A percentile compares a stretch with the other conserved stretches of the same genome.
Conservation (phyloP, 92 coral and sea anemone genomes). For the Palythoa grandiflora region DNA sequence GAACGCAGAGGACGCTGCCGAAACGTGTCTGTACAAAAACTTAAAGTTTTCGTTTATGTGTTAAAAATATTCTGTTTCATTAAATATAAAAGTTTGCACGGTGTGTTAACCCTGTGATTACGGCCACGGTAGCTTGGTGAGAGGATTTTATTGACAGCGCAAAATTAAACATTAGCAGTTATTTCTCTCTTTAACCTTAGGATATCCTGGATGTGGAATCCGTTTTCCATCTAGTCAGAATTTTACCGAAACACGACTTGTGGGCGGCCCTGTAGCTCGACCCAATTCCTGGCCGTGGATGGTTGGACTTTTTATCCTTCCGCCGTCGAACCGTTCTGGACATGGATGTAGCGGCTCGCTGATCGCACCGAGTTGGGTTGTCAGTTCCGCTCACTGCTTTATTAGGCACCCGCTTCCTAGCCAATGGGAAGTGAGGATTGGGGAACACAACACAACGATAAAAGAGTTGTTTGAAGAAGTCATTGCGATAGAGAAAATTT, state of each 20-base stretch:
- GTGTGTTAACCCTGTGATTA: background rate
- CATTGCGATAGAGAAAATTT: constrained; percentile 69
- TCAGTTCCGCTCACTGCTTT: constrained; percentile 93
- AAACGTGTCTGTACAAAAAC: too few relatives aligned
- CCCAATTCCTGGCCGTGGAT: constrained; percentile 99
- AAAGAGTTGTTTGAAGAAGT: constrained; percentile 82
- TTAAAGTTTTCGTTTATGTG: too few relatives aligned
- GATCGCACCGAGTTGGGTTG: constrained; percentile 81
- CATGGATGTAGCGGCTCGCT: constrained; percentile 94
- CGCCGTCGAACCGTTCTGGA: constrained; percentile 63
- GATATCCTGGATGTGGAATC: constrained; percentile 79
- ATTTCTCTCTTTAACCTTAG: constrained; percentile 14
- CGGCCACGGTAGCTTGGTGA: background rate
- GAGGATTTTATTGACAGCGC: background rate
- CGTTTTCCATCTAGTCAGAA: constrained; percentile 61
- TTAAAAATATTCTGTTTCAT: background rate
- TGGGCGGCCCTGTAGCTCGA: constrained; percentile 90
- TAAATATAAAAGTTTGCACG: background rate
- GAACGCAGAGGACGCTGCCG: too few relatives aligned
- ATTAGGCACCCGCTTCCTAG: constrained; percentile 44
- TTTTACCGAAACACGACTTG: constrained; percentile 76
- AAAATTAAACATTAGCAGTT: background rate
- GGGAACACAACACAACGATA: constrained; percentile 84
- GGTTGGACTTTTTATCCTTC: constrained; percentile 75
- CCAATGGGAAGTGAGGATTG: constrained; percentile 81